Evolutionary conservation across 2,797 vertebrate genomes (phyloP), one percentile per base, ranked within the genome.

Genomic region (Apogon talboti): DNA sequence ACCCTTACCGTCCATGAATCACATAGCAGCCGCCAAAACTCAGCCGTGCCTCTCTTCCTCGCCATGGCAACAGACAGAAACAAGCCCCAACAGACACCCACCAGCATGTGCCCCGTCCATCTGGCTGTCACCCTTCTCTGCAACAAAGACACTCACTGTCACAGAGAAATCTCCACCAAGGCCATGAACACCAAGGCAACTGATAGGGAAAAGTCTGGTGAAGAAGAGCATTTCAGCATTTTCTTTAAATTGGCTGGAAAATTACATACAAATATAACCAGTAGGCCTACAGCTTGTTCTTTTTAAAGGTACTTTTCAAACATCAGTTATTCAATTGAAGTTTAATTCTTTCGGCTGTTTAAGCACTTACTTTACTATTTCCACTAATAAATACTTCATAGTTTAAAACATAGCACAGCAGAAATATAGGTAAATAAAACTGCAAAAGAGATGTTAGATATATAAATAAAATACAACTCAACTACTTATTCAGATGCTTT

Each of bases 61-160:
- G 54, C 84, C 66, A 81, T 73, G 86, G 87, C 79, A 88, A 94
- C 92, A 83, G 86, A 92, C 87, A 84, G 76, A 93, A 94, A 95
- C 92, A 94, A 68, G 74, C 61, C 87, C 71, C 84, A 95, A 92
- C 91, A 93, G 73, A 79, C 62, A 35, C 43, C 45, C 30, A 33
- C 30, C 56, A 37, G 61, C 49, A 70, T 47, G 75, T 33, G 30
- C 30, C 49, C 81, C 61, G 30, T 72, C 78, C 38, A 44, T 53
- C 56, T 74, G 72, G 37, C 66, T 61, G 63, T 79, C 74, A 43
- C 70, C 43, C 66, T 59, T 58, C 57, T 78, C 71, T 60, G 49
- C 52, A 85, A 91, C 89, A 92, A 90, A 88, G 87, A 72, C 24
- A 10, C 56, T 84, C 82, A 66, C 59, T 92, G 84, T 85, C 70